Percentiles rank a stretch among this genome's conserved stretches.
These are phyloP conservation scores for Brachyalestes nurse DNA, from an alignment of 2,797 vertebrate genomes.

Conservation along the genomic window DNA sequence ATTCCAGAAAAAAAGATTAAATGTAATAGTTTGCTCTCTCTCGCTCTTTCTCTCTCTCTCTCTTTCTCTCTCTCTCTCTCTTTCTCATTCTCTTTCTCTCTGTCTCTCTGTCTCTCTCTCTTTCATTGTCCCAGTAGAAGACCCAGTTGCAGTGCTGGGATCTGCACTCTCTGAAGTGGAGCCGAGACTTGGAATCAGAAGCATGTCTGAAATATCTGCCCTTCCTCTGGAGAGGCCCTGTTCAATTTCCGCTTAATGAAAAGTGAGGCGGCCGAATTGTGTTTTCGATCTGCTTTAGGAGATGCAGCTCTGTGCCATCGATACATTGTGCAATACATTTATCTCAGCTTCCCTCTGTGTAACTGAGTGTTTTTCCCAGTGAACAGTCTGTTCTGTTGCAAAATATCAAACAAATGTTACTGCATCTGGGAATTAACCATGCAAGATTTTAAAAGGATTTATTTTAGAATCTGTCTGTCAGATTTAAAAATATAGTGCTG, in stretches of 20 bases:
- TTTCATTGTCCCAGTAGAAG: constrained; percentile 11
- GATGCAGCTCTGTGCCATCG: constrained; percentile 29
- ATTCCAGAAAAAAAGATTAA: constrained; percentile 37
- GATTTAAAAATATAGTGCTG: background rate
- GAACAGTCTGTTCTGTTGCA: background rate
- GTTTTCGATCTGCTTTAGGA: constrained; percentile 28
- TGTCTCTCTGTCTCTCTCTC: background rate
- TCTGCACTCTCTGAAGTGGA: background rate
- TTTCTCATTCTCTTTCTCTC: background rate
- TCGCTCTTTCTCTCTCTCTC: constrained; percentile 1
- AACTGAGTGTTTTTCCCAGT: background rate
- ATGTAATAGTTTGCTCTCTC: constrained; percentile 36
- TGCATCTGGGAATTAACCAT: background rate
- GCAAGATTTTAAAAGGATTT: background rate
- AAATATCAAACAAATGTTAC: background rate
- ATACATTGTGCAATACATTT: constrained; percentile 16
- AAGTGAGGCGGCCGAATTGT: constrained; percentile 7
- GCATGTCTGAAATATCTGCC: constrained; percentile 19
- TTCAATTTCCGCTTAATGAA: constrained; percentile 37
- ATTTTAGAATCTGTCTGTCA: background rate
- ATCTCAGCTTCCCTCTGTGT: background rate
- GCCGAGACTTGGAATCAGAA: constrained; percentile 24
- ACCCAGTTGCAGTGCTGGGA: constrained; percentile 6
- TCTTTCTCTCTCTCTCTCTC: background rate
- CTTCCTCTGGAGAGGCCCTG: constrained; percentile 26